Percentiles rank a stretch among this genome's conserved stretches.
Conservation (phyloP, 1,140 invertebrate genomes). For the Diabrotica undecimpunctata region DNA sequence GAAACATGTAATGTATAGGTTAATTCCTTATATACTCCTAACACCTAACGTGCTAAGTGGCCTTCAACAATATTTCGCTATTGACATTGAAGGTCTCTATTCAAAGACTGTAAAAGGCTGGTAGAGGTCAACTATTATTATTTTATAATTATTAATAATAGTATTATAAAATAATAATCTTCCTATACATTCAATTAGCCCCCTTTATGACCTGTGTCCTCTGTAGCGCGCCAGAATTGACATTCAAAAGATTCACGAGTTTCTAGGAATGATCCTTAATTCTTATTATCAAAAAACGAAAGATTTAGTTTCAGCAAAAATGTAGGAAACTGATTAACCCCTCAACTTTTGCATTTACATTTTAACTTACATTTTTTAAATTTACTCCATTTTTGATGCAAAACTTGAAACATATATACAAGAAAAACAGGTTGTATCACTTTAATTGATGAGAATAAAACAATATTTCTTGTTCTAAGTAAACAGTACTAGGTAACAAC, state of each 20-base stretch:
- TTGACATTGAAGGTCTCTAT: slow-evolving; percentile 47
- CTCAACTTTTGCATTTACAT: not conserved
- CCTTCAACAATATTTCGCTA: slow-evolving; percentile 47
- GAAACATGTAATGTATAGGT: slow-evolving; percentile 8
- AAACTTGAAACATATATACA: slow-evolving; percentile 26
- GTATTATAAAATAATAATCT: slow-evolving; percentile 10
- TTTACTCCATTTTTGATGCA: slow-evolving; percentile 12
- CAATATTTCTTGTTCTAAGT: slow-evolving; percentile 29
- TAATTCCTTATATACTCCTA: slow-evolving; percentile 12
- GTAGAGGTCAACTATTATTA: slow-evolving; percentile 43
- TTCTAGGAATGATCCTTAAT: slow-evolving; percentile 4
- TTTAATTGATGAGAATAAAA: slow-evolving; percentile 36
- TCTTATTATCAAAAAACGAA: slow-evolving; percentile 14
- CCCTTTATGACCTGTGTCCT: slow-evolving; percentile 38
- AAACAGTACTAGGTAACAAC: slow-evolving; percentile 39
- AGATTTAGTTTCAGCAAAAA: not conserved
- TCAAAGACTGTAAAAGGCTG: slow-evolving; percentile 48
- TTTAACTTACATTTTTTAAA: not conserved
- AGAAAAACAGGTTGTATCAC: slow-evolving; percentile 43
- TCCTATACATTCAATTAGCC: slow-evolving; percentile 9
- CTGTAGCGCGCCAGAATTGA: slow-evolving; percentile 26
- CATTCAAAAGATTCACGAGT: slow-evolving; percentile 16
- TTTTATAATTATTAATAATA: slow-evolving; percentile 18
- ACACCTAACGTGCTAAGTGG: slow-evolving; percentile 42
- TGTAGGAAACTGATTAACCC: not conserved